Percentiles rank a stretch among this genome's conserved stretches.
Evolutionary conservation across 92 coral and sea anemone genomes (phyloP).

Genomic region (Actinostola sp.): DNA sequence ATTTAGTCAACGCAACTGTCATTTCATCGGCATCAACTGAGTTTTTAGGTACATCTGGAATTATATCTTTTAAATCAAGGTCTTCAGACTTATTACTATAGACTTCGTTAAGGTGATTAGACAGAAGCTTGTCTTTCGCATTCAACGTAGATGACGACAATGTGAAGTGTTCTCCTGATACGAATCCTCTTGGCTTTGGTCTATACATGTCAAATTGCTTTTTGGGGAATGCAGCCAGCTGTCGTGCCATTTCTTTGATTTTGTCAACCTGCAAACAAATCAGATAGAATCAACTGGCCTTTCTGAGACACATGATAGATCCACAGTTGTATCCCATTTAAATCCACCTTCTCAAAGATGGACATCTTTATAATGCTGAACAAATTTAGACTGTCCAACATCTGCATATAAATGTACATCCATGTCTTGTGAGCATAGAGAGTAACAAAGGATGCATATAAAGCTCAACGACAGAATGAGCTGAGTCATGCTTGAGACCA

Average conservation of each 20-base stretch:
- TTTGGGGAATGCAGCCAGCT: slow-evolving; percentile 94
- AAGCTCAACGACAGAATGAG: too few relatives aligned
- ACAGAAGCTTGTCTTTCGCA: slow-evolving; percentile 35
- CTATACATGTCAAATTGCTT: slow-evolving; percentile 84
- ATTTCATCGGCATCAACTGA: slow-evolving; percentile 11
- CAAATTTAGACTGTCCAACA: too few relatives aligned
- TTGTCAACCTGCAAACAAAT: slow-evolving; percentile 60
- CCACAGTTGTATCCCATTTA: too few relatives aligned
- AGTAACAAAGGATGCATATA: too few relatives aligned
- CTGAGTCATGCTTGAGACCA: too few relatives aligned
- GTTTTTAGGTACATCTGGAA: background rate
- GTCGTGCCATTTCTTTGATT: slow-evolving; percentile 99
- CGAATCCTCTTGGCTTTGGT: slow-evolving; percentile 60
- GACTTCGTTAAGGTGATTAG: background rate
- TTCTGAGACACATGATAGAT: too few relatives aligned
- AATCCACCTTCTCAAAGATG: too few relatives aligned
- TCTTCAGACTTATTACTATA: background rate
- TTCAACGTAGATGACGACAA: slow-evolving; percentile 25
- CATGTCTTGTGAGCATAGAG: too few relatives aligned
- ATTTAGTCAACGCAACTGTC: background rate
- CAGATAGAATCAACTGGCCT: too few relatives aligned
- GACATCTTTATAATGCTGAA: too few relatives aligned
- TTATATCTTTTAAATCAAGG: slow-evolving; percentile 7
- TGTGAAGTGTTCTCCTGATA: slow-evolving; percentile 56
- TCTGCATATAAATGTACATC: too few relatives aligned